Evolutionary conservation across 1,140 invertebrate genomes (phyloP), one percentile per base, ranked within the genome.

Genomic region (Lordiphosa clarofinis): DNA sequence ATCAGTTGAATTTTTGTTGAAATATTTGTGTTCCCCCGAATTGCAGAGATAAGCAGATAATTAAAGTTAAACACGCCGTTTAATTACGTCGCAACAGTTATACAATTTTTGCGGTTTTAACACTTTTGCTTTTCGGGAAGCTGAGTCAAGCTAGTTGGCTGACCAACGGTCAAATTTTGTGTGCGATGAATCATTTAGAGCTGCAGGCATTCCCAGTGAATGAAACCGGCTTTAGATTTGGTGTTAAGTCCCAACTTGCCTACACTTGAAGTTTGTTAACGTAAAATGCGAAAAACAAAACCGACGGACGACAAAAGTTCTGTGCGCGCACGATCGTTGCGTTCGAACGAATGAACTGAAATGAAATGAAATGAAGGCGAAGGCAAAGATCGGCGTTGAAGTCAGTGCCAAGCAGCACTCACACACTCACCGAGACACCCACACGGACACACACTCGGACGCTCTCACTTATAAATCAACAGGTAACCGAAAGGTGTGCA

Each of bases 401-500:
- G 67, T 70, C 56, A 53, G 50, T 64, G 65, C 39, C 55, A 60
- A 44, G 47, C 38, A 38, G 48, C 54, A 53, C 53, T 48, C 52
- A 36, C 47, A 52, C 52, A 36, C 57, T 44, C n/a, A 24, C 11
- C 31, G 36, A 31, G 24, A 52, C 35, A 24, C 38, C 21, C 59
- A 43, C 28, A 12, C 13, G 33, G 11, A 24, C 42, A 19, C 21
- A 13, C 48, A 52, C 47, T n/a, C 24, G 4, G 24, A 28, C 24
- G 24, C 24, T 28, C 24, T 28, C 24, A 28, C 24, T 28, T 28
- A 7, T 28, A 28, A 76, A 78, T 71, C 73, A 76, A 76, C 73
- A 76, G 73, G 73, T 76, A 76, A 76, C 38, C 56, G 50, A 78
- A 78, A 78, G 74, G 73, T 78, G 73, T 67, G 56, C 65, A 68